These are phyloP conservation scores for Conus betulinus DNA, from an alignment of 1,140 invertebrate species.

Conservation along the genomic window DNA sequence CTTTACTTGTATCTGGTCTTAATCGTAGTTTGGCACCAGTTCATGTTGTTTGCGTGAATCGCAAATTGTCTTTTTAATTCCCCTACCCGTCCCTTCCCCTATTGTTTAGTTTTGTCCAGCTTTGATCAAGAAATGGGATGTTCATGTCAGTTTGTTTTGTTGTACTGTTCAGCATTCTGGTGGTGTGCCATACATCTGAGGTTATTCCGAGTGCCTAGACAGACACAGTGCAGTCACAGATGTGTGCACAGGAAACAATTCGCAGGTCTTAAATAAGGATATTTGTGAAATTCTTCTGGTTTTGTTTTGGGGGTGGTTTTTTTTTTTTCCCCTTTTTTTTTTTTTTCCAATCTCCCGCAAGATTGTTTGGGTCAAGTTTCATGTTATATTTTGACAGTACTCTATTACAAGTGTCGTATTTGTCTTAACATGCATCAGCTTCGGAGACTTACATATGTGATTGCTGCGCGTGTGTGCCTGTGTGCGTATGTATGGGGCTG, in stretches of 20 bases:
- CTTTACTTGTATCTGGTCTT: background rate
- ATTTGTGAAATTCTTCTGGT: too few relatives aligned
- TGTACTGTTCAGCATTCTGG: background rate
- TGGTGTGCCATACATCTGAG: background rate
- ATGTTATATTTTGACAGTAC: background rate
- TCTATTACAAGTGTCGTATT: background rate
- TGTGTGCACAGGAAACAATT: background rate
- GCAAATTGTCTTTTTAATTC: background rate
- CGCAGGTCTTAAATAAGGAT: too few relatives aligned
- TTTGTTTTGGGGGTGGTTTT: too few relatives aligned
- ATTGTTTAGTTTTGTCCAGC: background rate
- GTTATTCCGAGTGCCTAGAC: background rate
- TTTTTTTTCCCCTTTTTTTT: too few relatives aligned
- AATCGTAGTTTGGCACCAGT: background rate
- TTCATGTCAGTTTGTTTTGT: background rate
- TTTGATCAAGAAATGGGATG: background rate
- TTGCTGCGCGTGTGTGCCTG: background rate
- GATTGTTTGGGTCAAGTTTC: background rate
- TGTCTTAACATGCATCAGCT: background rate
- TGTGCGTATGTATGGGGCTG: background rate
- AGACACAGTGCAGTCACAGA: background rate
- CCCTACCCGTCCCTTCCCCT: background rate
- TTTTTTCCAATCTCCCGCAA: background rate
- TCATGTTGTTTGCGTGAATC: background rate
- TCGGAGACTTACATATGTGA: background rate